A percentile compares a stretch with the other conserved stretches of the same genome.
Evolutionary conservation across 2,797 vertebrate species (phyloP).

Genomic region (Pangasius krempfi): DNA sequence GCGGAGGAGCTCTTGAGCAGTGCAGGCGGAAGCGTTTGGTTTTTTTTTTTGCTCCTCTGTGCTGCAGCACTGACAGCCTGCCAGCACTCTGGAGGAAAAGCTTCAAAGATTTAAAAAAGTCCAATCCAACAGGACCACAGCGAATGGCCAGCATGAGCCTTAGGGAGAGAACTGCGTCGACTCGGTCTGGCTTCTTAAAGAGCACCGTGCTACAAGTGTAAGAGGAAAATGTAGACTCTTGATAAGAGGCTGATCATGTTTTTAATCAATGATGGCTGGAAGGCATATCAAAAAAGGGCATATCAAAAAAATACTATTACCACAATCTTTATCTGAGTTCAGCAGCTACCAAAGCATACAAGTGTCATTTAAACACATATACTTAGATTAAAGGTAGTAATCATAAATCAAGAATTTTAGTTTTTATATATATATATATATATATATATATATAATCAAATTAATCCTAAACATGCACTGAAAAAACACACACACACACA

Average conservation of each 20-base stretch:
- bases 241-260: slow-evolving; percentile 9
- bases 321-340: neutral
- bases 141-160: slow-evolving; percentile 10
- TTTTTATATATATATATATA: neutral
- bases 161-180: neutral
- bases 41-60: slow-evolving; percentile 11
- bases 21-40: slow-evolving; percentile 27
- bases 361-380: neutral
- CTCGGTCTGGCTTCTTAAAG: slow-evolving; percentile 8
- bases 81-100: slow-evolving; percentile 38
- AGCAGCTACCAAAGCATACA: neutral
- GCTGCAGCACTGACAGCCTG: slow-evolving; percentile 46
- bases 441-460: no score
- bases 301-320: neutral
- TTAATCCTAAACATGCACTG: no score
- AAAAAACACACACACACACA: no score
- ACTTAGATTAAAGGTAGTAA: neutral
- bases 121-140: slow-evolving; percentile 36
- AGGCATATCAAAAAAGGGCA: neutral
- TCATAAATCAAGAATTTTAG: neutral
- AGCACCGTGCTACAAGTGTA: neutral
- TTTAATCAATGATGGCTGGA: neutral
- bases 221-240: slow-evolving; percentile 2
- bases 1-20: slow-evolving; percentile 26
- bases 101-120: slow-evolving; percentile 38